A percentile compares a stretch with the other conserved stretches of the same genome.
phyloP scores from a whole-genome alignment of 2,888 invertebrate genomes.

The Mayetiola destructor region DNA sequence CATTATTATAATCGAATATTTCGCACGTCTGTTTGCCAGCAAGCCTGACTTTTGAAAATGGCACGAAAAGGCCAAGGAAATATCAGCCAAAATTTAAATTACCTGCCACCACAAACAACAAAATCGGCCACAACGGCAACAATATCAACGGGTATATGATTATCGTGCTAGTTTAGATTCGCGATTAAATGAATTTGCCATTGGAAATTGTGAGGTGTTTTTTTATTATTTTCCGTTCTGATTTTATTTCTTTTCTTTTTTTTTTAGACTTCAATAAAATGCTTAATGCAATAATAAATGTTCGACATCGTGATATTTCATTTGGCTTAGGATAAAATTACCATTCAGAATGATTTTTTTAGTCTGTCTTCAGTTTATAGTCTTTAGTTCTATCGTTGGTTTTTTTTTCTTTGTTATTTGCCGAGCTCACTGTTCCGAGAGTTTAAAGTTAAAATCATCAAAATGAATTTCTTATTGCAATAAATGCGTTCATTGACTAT shows the following conservation, averaged over 20 bases:
- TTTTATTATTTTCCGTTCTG: not conserved
- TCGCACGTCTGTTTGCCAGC: no score
- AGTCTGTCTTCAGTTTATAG: no score
- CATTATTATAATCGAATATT: no score
- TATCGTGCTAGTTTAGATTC: no score
- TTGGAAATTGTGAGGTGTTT: not conserved
- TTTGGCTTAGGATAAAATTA: constrained; percentile 5
- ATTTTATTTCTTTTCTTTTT: not conserved
- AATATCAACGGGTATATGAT: no score
- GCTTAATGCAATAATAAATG: constrained; percentile 8
- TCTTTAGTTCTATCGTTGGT: not conserved
- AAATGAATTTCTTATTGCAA: no score
- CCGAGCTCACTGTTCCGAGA: no score
- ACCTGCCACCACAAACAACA: not conserved
- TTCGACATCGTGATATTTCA: constrained; percentile 9
- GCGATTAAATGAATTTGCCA: no score
- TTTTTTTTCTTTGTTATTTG: not conserved
- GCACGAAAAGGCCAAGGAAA: constrained; percentile 5
- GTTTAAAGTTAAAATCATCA: no score
- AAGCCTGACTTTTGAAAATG: no score
- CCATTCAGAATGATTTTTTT: constrained; percentile 9
- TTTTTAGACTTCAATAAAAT: not conserved
- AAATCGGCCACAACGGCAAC: not conserved
- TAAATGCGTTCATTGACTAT: no score
- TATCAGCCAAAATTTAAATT: no score